These are phyloP conservation scores for Archaeoteleia sp. DNA, from an alignment of 2,888 invertebrate genomes.

Conservation along the genomic window DNA sequence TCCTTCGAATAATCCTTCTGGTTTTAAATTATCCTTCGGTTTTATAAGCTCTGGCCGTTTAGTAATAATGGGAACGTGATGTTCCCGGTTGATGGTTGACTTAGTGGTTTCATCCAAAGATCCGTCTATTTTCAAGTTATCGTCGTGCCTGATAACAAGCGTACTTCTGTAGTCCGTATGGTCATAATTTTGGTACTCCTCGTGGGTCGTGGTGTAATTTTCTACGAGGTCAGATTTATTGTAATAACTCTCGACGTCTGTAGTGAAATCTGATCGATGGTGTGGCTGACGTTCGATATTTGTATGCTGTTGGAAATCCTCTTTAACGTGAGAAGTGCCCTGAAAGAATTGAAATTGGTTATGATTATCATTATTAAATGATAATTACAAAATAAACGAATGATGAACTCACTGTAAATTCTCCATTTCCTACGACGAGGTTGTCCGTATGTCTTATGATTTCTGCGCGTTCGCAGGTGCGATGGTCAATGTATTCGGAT, in stretches of 20 bases:
- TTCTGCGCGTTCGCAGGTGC: conserved; percentile 78
- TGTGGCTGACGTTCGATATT: conserved; percentile 72
- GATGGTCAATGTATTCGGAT: conserved; percentile 82
- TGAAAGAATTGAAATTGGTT: conserved; percentile 52
- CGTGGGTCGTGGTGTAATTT: conserved; percentile 83
- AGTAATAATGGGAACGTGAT: conserved; percentile 38
- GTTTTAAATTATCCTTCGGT: conserved; percentile 74
- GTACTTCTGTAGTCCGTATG: conserved; percentile 76
- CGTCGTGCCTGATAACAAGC: conserved; percentile 44
- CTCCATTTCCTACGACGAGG: conserved; percentile 80
- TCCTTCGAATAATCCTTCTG: conserved; percentile 61
- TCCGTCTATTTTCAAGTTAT: conserved; percentile 64
- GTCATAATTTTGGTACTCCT: conserved; percentile 80
- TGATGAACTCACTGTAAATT: conserved; percentile 70
- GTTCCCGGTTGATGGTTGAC: conserved; percentile 32
- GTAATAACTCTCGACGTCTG: conserved; percentile 76
- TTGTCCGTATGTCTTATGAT: conserved; percentile 81
- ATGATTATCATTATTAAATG: neutral
- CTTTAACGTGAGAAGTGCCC: conserved; percentile 70
- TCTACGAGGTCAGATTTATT: conserved; percentile 75
- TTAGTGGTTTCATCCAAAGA: conserved; percentile 41
- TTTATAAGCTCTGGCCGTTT: conserved; percentile 64
- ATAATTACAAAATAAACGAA: too few species aligned
- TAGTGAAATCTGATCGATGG: conserved; percentile 82
- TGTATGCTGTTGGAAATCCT: conserved; percentile 73